Base-by-base conservation (phyloP, 2,797 vertebrate species). In the Delichon dasypus region DNA sequence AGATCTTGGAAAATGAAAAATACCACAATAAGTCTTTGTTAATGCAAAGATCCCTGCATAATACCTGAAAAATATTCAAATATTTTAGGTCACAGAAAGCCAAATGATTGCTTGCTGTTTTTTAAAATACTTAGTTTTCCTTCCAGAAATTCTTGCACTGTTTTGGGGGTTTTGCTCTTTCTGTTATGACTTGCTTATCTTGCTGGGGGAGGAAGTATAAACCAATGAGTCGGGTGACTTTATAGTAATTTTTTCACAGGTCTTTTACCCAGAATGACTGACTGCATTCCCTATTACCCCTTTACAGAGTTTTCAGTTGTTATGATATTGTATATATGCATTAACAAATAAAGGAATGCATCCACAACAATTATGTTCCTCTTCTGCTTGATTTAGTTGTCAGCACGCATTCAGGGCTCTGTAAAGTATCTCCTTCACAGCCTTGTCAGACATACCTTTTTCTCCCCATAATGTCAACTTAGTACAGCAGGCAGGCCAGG, bases 361-460 rank as follows among this genome's bases (percentile, higher is more conserved):
- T 95, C 86, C 91, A 93, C 96, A 95, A 96, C 94, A 96, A 96
- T 95, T 96, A 87, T 45, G 60, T 64, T 84, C 89, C 93, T 84
- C 93, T 96, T 95, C 94, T 96, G 94, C 96, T 97, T 93, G 90
- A 95, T 91, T 95, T 96, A 93, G 96, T 97, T 97, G 94, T 98
- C 96, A 97, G 96, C 88, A 83, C 30, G 90, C 92, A 96, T 94
- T 97, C 90, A 96, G 0, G 57, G 64, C 81, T 88, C 83, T 81
- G 96, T 95, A 96, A 95, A 90, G 76, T 82, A 93, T 96, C 95
- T 94, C 87, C 94, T 91, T 95, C 90, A 60, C 92, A 80, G 88
- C 83, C 90, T 86, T 91, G 68, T 95, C 93, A 93, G 57, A 74
- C 60, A 9, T 82, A 89, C 66, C 74, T 94, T 95, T 70, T 93